Evolutionary conservation across 1,140 invertebrate genomes (phyloP).

Genomic region (Bombus superbus): DNA sequence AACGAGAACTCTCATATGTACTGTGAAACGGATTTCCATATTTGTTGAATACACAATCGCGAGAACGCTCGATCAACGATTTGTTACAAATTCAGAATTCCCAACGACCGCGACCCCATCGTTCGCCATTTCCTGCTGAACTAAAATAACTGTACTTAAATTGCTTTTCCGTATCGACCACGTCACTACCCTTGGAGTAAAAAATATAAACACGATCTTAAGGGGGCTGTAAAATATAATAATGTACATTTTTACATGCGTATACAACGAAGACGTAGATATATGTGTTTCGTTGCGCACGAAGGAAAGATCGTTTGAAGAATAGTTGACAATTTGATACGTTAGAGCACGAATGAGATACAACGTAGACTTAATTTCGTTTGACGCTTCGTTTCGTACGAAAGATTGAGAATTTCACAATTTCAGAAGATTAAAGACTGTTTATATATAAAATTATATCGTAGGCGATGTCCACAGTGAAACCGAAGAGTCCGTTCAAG

Average conservation of each 20-base stretch:
- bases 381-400: too few species aligned
- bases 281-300: background rate
- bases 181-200: background rate
- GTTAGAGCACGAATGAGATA: background rate
- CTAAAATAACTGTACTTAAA: background rate
- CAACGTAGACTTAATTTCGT: too few species aligned
- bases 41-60: background rate
- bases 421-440: too few species aligned
- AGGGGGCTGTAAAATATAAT: too few species aligned
- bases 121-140: background rate
- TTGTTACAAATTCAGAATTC: background rate
- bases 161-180: background rate
- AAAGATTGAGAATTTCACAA: too few species aligned
- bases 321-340: background rate
- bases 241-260: too few species aligned
- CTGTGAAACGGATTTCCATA: slow-evolving; percentile 4
- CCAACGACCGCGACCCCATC: background rate
- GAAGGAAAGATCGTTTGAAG: background rate
- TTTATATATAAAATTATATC: too few species aligned
- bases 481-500: too few species aligned
- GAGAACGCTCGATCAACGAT: background rate
- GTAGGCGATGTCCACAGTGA: too few species aligned
- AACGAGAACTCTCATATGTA: background rate
- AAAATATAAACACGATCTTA: background rate
- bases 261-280: background rate